Conservation (phyloP, 2,888 invertebrate genomes). For the Nomada ferruginata region DNA sequence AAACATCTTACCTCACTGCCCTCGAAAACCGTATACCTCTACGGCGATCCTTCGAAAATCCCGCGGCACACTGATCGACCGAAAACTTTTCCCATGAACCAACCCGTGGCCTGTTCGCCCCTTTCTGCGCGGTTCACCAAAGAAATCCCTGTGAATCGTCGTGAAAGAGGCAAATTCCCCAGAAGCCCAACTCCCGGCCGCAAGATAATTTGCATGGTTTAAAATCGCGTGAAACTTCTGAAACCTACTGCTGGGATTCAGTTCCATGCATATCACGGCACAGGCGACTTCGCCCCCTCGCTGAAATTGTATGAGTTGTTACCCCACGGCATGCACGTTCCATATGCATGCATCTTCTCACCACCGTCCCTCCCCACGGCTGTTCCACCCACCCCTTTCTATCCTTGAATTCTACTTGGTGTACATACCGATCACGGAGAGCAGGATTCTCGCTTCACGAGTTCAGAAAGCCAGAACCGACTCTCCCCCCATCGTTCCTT, state of each 20-base stretch:
- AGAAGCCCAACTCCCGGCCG: background rate
- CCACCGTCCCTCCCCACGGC: background rate
- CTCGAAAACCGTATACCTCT: no score
- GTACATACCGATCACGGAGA: slow-evolving; percentile 28
- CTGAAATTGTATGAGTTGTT: slow-evolving; percentile 79
- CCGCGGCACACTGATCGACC: slow-evolving; percentile 17
- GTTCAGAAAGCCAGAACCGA: slow-evolving; percentile 34
- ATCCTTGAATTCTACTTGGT: background rate
- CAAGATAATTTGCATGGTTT: slow-evolving; percentile 63
- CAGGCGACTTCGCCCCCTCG: slow-evolving; percentile 71
- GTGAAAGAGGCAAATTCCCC: background rate
- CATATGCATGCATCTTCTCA: slow-evolving; percentile 78
- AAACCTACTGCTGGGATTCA: slow-evolving; percentile 57
- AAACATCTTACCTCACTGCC: no score
- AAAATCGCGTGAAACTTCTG: slow-evolving; percentile 62
- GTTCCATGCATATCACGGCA: slow-evolving; percentile 77
- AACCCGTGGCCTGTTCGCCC: background rate
- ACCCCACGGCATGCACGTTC: slow-evolving; percentile 80
- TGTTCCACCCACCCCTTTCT: no score
- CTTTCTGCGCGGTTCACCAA: background rate
- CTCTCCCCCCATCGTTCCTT: slow-evolving; percentile 24
- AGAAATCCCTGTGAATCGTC: slow-evolving; percentile 26
- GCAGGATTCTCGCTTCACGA: slow-evolving; percentile 23
- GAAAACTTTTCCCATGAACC: slow-evolving; percentile 55
- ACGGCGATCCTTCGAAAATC: background rate